Conservation (phyloP, 2,888 invertebrate genomes). For the Caenorhabditis angaria region DNA sequence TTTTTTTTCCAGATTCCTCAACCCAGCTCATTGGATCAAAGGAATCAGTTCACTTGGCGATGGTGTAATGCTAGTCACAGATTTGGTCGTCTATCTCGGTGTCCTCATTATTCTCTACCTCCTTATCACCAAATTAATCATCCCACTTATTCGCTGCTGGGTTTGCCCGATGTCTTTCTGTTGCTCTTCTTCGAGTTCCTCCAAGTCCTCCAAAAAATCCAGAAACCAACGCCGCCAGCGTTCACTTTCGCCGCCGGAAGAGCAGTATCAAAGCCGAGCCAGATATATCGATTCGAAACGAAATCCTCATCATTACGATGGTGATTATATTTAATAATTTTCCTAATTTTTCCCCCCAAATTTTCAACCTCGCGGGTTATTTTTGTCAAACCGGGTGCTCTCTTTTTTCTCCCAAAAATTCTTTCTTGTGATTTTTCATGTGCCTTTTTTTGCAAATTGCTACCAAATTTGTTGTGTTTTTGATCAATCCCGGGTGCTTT, state of each 20-base stretch:
- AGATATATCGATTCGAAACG: constrained; percentile 1
- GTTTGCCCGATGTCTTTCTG: constrained; percentile 42
- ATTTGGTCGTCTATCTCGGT: constrained; percentile 55
- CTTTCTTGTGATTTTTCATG: too few relatives aligned
- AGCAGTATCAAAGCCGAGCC: background rate
- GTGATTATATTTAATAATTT: background rate
- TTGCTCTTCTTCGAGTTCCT: constrained; percentile 8
- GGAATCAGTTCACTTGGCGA: constrained; percentile 61
- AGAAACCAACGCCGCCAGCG: background rate
- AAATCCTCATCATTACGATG: constrained; percentile 8
- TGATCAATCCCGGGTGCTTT: too few relatives aligned
- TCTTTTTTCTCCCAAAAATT: too few relatives aligned
- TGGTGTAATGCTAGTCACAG: constrained; percentile 55
- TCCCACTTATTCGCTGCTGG: constrained; percentile 58
- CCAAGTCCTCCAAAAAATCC: constrained; percentile 3
- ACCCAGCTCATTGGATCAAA: constrained; percentile 63
- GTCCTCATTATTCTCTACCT: constrained; percentile 52
- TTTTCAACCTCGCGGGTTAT: too few relatives aligned
- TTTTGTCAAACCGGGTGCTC: too few relatives aligned
- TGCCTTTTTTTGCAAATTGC: too few relatives aligned
- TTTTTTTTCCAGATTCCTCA: constrained; percentile 38
- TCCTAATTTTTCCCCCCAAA: background rate
- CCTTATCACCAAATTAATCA: constrained; percentile 56
- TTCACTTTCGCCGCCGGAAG: background rate
- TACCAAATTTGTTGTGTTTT: too few relatives aligned